phyloP scores from a whole-genome alignment of 92 coral and sea anemone species.

The Umimayanthus chanpuru region DNA sequence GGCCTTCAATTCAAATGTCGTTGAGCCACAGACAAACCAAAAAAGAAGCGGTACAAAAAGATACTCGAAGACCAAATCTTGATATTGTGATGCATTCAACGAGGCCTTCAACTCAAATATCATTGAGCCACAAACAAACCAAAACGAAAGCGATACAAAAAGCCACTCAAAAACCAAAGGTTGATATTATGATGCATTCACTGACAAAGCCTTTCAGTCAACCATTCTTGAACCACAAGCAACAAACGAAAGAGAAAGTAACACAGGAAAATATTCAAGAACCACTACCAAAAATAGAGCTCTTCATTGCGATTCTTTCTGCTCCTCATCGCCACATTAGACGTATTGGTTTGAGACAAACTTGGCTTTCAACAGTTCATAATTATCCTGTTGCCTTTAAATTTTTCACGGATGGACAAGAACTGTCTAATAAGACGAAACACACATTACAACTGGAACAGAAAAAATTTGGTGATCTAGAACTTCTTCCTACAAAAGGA shows the following conservation, averaged over 20 bases:
- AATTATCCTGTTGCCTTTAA: constrained; percentile 51
- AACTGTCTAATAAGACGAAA: constrained; percentile 19
- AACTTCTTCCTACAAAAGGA: constrained; percentile 43
- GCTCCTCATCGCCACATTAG: constrained; percentile 7
- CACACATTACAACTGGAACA: constrained; percentile 32
- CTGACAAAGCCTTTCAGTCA: too few relatives aligned
- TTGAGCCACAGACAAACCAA: too few relatives aligned
- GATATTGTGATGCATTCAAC: too few relatives aligned
- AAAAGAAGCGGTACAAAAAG: too few relatives aligned
- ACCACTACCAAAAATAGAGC: constrained; percentile 43
- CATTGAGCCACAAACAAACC: too few relatives aligned
- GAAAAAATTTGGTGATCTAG: constrained; percentile 35
- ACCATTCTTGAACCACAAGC: not conserved
- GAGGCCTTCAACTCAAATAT: too few relatives aligned
- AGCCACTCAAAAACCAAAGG: too few relatives aligned
- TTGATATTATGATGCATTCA: too few relatives aligned
- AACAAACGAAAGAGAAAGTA: not conserved
- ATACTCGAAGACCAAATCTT: too few relatives aligned
- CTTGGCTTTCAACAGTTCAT: constrained; percentile 54
- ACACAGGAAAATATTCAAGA: not conserved
- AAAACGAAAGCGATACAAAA: too few relatives aligned
- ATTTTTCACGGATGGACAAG: constrained; percentile 59
- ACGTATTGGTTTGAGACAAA: constrained; percentile 32
- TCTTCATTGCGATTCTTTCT: constrained; percentile 50
- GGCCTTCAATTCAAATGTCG: too few relatives aligned